Evolutionary conservation across 2,888 invertebrate genomes (phyloP), one percentile per base, ranked within the genome.

Genomic region (Epinotia brunnichana): DNA sequence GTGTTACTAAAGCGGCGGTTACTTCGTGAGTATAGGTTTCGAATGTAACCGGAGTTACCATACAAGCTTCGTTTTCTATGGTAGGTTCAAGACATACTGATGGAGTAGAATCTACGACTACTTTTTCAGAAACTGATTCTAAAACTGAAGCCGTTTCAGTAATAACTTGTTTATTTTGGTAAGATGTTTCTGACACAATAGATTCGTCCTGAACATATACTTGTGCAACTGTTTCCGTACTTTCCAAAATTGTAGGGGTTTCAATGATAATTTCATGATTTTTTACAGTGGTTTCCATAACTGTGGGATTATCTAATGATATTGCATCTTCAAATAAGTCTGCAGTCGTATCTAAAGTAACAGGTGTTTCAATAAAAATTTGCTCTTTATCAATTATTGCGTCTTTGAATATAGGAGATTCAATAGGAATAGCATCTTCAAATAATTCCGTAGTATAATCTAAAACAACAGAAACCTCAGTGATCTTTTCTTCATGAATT

Each of bases 321-420:
- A 66, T 56, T 13, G 66, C 66, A 21, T 66, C 66, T 66, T 66
- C 66, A 41, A 56, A 66, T 53, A 66, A 56, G 41, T 66, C 66
- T 15, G 44, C 19, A 10, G 56, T 56, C 19, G 56, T 56, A 44
- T 56, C 56, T n/a, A 62, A 29, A 11, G 41, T 3, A 4, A 66
- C 17, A n/a, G 54, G 56, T 2, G 66, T 41, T 41, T 56, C 54
- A n/a, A 56, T n/a, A 56, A 19, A 10, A 10, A 19, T 15, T 44
- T 66, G 41, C 60, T 71, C 59, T 11, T 53, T 54, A 9, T 66
- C 60, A 54, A n/a, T 29, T 5, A 21, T 10, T n/a, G 39, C 1
- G 39, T 66, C 54, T n/a, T 15, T n/a, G 4, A 24, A 17, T n/a
- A 1, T 17, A 11, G 48, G 56, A 10, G 13, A n/a, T 59, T 64